A percentile compares a stretch with the other conserved stretches of the same genome.
These are phyloP conservation scores for Philotrypesis tridentata DNA, from an alignment of 1,140 invertebrate genomes.

Conservation along the genomic window DNA sequence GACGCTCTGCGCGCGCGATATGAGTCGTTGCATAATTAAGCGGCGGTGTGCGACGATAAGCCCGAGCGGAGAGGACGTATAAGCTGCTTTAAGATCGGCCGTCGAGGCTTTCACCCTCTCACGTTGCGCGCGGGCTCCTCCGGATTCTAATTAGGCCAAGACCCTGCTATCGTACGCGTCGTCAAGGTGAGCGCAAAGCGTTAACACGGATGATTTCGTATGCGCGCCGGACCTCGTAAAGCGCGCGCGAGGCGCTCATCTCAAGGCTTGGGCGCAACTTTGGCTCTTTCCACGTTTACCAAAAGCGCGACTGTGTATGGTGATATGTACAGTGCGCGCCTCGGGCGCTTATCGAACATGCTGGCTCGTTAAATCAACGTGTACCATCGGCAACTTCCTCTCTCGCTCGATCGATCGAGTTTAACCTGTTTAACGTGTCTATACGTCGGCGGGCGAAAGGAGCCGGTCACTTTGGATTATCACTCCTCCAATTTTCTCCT, in stretches of 20 bases:
- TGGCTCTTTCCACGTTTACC: constrained; percentile 22
- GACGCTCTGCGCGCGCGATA: too few relatives aligned
- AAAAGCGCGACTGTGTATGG: neutral
- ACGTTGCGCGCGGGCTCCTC: too few relatives aligned
- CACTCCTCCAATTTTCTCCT: too few relatives aligned
- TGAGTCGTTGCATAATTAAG: neutral
- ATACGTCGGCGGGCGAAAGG: too few relatives aligned
- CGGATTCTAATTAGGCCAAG: constrained; percentile 5
- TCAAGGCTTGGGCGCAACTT: constrained; percentile 4
- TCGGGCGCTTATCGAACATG: constrained; percentile 8
- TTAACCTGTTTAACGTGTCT: too few relatives aligned
- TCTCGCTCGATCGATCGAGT: neutral
- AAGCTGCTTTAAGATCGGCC: neutral
- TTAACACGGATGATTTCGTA: neutral
- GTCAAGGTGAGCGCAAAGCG: neutral
- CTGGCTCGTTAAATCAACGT: neutral
- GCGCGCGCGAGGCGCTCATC: neutral
- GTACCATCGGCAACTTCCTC: neutral
- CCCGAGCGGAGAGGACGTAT: neutral
- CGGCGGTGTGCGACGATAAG: neutral
- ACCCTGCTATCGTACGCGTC: neutral
- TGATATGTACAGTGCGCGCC: too few relatives aligned
- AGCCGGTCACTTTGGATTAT: neutral
- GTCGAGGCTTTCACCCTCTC: too few relatives aligned
- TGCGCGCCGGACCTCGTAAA: constrained; percentile 4